phyloP scores from a whole-genome alignment of 1,140 invertebrate genomes.

The Caenorhabditis latens region DNA sequence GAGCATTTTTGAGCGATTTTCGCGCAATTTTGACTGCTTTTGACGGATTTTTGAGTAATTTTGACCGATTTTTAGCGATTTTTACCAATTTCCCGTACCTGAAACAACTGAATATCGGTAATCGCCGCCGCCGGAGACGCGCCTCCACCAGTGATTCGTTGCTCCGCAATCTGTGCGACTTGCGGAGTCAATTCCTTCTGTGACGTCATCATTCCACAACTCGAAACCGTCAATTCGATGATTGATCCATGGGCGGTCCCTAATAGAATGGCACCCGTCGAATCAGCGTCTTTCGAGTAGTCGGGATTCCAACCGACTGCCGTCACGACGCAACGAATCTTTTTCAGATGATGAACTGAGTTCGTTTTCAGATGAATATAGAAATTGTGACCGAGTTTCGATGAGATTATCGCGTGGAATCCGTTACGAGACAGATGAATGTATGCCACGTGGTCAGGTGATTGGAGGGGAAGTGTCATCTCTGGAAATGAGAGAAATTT shows the following conservation, averaged over 20 bases:
- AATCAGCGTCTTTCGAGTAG: slow-evolving; percentile 21
- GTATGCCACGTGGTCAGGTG: slow-evolving; percentile 34
- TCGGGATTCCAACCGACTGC: slow-evolving; percentile 64
- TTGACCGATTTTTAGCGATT: background rate
- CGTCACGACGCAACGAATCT: slow-evolving; percentile 43
- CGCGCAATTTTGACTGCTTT: background rate
- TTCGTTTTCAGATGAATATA: slow-evolving; percentile 57
- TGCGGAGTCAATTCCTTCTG: slow-evolving; percentile 7
- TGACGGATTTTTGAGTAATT: background rate
- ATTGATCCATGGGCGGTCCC: slow-evolving; percentile 58
- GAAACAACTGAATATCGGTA: slow-evolving; percentile 22
- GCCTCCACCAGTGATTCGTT: background rate
- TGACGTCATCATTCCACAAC: slow-evolving; percentile 6
- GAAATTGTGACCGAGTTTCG: slow-evolving; percentile 60
- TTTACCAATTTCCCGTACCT: background rate
- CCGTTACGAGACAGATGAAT: slow-evolving; percentile 60
- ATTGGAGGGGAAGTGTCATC: slow-evolving; percentile 43
- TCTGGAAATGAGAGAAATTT: slow-evolving; percentile 35
- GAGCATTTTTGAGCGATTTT: no score
- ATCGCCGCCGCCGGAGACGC: background rate
- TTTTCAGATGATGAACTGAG: background rate
- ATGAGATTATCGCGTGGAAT: slow-evolving; percentile 50
- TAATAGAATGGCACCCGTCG: slow-evolving; percentile 56
- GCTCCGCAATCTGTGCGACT: background rate
- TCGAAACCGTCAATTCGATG: slow-evolving; percentile 32